Evolutionary conservation across 2,797 vertebrate species (phyloP).

Genomic region (Sciaenops ocellatus): DNA sequence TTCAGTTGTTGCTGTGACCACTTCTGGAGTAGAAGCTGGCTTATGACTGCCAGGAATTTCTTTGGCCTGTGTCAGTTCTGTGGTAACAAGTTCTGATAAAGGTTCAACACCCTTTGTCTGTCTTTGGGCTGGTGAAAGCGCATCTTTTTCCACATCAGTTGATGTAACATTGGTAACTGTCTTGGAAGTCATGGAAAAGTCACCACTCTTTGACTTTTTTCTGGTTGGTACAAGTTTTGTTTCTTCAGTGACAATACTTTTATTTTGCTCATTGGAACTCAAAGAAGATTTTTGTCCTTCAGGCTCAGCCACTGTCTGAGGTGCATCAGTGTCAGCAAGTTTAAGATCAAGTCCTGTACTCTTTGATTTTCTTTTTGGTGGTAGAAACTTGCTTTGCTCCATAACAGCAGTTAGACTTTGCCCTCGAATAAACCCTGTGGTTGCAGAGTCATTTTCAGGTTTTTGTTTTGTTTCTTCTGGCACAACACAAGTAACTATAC

Average conservation of each 20-base stretch:
- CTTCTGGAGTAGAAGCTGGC: neutral
- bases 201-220: constrained; percentile 30
- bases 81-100: neutral
- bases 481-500: neutral
- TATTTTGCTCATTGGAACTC: neutral
- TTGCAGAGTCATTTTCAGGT: neutral
- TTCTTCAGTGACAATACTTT: constrained; percentile 19
- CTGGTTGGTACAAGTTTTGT: constrained; percentile 23
- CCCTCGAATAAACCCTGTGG: neutral
- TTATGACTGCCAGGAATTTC: neutral
- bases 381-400: constrained; percentile 30
- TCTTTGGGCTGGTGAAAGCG: constrained; percentile 2
- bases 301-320: neutral
- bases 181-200: constrained; percentile 4
- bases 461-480: constrained; percentile 11
- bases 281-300: constrained; percentile 7
- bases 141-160: neutral
- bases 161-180: neutral
- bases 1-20: neutral
- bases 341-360: constrained; percentile 10
- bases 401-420: constrained; percentile 7
- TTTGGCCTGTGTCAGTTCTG: neutral
- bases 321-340: neutral
- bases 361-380: constrained; percentile 64
- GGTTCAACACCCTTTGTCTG: constrained; percentile 3